A percentile compares a stretch with the other conserved stretches of the same genome.
These are phyloP conservation scores for Ophion ventricosus DNA, from an alignment of 2,888 invertebrate species.

Conservation along the genomic window DNA sequence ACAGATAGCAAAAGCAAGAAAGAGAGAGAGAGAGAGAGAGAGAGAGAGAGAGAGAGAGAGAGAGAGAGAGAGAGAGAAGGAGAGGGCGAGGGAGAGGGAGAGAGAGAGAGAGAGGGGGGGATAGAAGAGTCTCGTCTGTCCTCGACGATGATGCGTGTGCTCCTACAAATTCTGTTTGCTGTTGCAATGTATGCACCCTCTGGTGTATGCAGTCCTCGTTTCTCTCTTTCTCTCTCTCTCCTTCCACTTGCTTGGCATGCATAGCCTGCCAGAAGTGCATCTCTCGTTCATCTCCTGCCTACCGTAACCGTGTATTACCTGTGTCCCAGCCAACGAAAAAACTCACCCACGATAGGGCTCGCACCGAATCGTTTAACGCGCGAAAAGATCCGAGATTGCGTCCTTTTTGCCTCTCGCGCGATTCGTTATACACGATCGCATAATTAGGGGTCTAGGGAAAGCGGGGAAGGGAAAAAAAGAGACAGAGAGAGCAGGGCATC, in stretches of 20 bases:
- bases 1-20: background rate
- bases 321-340: conserved; percentile 3
- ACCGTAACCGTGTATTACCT: conserved; percentile 27
- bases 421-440: conserved; percentile 15
- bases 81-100: background rate
- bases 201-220: conserved; percentile 47
- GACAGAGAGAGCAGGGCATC: too few species aligned
- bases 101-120: conserved; percentile 4
- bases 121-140: conserved; percentile 56
- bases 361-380: conserved; percentile 5
- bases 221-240: conserved; percentile 25
- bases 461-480: background rate
- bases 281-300: conserved; percentile 51
- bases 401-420: conserved; percentile 1
- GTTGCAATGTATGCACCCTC: conserved; percentile 81
- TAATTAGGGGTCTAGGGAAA: conserved; percentile 44
- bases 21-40: background rate
- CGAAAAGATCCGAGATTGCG: conserved; percentile 1
- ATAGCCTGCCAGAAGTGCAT: conserved; percentile 59
- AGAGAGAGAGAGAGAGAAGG: background rate
- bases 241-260: conserved; percentile 41
- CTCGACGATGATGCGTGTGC: conserved; percentile 61
- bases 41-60: conserved; percentile 2
- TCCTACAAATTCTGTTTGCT: conserved; percentile 73
- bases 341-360: background rate